Percentiles rank a stretch among this genome's conserved stretches.
phyloP scores from a whole-genome alignment of 2,113 vertebrate genomes.

The Petroica traversi region DNA sequence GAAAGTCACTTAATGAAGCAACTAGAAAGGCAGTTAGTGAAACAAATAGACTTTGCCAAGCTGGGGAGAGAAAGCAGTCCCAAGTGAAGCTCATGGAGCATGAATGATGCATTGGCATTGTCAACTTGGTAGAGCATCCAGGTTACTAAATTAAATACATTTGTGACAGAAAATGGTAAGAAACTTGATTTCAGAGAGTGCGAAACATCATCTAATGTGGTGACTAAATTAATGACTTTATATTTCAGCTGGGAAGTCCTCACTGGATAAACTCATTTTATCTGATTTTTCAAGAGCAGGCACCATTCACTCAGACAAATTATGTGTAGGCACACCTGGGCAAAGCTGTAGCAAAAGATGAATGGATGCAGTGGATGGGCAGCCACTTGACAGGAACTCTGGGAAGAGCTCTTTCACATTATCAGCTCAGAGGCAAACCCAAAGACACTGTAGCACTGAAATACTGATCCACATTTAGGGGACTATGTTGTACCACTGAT shows the following conservation, averaged over 20 bases:
- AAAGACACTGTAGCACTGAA: neutral
- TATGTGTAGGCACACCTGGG: neutral
- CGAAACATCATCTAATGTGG: neutral
- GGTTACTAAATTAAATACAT: neutral
- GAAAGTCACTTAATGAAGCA: neutral
- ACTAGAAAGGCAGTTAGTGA: neutral
- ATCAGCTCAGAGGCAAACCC: neutral
- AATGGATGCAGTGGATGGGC: neutral
- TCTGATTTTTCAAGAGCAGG: neutral
- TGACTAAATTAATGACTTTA: neutral
- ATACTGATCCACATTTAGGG: neutral
- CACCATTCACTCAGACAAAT: neutral
- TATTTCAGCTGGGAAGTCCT: neutral
- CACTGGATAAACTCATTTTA: neutral
- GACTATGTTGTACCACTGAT: too few relatives aligned
- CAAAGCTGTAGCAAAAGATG: neutral
- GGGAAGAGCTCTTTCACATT: neutral
- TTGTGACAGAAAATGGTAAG: neutral
- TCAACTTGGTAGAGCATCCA: neutral
- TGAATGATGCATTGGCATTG: neutral
- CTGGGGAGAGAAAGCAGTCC: neutral
- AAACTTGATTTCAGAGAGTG: neutral
- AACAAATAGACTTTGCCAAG: neutral
- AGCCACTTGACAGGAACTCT: neutral
- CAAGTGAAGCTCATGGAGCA: neutral